Conservation (phyloP, 2,888 invertebrate genomes). For the Laothoe populi region DNA sequence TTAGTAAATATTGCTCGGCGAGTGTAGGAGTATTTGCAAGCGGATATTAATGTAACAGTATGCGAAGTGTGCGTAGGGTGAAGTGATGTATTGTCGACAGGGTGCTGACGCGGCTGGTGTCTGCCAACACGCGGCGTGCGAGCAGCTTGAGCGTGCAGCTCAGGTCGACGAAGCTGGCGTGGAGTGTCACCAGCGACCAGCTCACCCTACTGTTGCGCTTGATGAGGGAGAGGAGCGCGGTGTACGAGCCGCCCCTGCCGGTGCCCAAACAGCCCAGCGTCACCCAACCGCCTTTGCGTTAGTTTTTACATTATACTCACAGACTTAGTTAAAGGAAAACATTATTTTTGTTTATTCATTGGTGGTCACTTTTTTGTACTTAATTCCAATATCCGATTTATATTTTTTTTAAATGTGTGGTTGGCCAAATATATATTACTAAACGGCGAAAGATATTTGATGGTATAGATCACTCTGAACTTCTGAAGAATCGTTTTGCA, state of each 20-base stretch:
- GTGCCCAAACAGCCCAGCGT: constrained; percentile 38
- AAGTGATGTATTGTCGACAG: constrained; percentile 42
- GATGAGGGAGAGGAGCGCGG: constrained; percentile 49
- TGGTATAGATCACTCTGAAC: too few relatives aligned
- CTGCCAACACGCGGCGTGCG: constrained; percentile 66
- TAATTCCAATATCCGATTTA: too few relatives aligned
- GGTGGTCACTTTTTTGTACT: too few relatives aligned
- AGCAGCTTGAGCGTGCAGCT: constrained; percentile 58
- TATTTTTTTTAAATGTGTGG: too few relatives aligned
- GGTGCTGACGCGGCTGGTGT: constrained; percentile 63
- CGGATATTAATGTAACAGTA: neutral
- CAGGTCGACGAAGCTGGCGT: constrained; percentile 61
- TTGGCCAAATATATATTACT: too few relatives aligned
- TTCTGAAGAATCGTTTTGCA: too few relatives aligned
- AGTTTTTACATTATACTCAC: constrained; percentile 31
- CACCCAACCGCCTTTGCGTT: constrained; percentile 40
- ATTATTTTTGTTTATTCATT: too few relatives aligned
- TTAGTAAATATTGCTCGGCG: neutral
- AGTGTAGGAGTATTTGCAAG: neutral
- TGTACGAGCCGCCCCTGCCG: constrained; percentile 42
- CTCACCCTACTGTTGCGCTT: constrained; percentile 62
- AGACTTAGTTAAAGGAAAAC: too few relatives aligned
- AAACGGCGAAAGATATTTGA: too few relatives aligned
- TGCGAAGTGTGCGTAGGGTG: constrained; percentile 5
- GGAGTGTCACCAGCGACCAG: constrained; percentile 70